Percentiles rank a stretch among this genome's conserved stretches.
Conservation (phyloP, 1,140 invertebrate genomes). For the Eupristina koningsbergeri region DNA sequence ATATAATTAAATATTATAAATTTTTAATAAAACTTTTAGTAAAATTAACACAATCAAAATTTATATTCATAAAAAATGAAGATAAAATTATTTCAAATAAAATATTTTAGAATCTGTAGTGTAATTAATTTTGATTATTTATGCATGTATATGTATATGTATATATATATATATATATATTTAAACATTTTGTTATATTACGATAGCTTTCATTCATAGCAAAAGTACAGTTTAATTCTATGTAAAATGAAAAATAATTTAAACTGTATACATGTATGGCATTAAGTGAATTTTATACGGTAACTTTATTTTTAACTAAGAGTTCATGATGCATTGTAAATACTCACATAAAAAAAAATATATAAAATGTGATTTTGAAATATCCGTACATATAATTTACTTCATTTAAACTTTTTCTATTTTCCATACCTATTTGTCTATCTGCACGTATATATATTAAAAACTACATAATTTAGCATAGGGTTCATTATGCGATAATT, state of each 20-base stretch:
- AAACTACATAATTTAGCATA: conserved; percentile 1
- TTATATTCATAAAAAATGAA: too few species aligned
- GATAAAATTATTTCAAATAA: too few species aligned
- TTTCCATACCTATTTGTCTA: background rate
- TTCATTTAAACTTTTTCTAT: background rate
- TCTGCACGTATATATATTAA: conserved; percentile 3
- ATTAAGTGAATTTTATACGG: conserved; percentile 19
- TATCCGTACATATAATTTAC: background rate
- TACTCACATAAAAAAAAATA: conserved; percentile 62
- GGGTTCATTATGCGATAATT: conserved; percentile 12
- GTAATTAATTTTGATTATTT: background rate
- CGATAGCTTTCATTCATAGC: background rate
- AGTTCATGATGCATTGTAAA: conserved; percentile 52
- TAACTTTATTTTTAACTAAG: conserved; percentile 29
- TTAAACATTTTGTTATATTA: too few species aligned
- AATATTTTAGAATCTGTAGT: too few species aligned
- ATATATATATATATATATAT: background rate
- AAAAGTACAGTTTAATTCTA: background rate
- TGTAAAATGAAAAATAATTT: background rate
- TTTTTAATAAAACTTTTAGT: too few species aligned
- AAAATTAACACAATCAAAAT: too few species aligned
- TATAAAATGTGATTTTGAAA: conserved; percentile 60
- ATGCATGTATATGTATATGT: background rate
- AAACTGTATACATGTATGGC: conserved; percentile 35
- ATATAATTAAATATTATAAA: too few species aligned